phyloP scores from a whole-genome alignment of 2,113 vertebrate species.

The Terrapene triunguis region DNA sequence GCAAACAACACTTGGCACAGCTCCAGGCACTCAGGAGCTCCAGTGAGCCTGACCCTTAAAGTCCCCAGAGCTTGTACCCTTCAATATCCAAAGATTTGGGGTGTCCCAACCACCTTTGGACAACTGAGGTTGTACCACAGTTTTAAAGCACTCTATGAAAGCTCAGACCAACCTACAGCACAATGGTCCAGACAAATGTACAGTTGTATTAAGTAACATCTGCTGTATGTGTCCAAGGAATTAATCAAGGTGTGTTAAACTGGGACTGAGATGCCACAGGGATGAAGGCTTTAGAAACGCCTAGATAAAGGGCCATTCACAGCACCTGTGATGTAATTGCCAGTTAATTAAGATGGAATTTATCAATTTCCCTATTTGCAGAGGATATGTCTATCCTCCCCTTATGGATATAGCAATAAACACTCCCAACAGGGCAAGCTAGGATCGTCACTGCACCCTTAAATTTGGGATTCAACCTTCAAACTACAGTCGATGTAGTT shows the following conservation, averaged over 20 bases:
- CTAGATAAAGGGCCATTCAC: neutral
- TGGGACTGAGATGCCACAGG: neutral
- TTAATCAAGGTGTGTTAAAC: neutral
- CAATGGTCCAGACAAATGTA: neutral
- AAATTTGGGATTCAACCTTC: no score
- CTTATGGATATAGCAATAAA: neutral
- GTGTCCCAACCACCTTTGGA: neutral
- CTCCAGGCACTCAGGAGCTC: neutral
- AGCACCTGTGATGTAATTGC: no score
- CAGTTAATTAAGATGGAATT: no score
- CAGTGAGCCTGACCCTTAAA: neutral
- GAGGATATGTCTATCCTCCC: no score
- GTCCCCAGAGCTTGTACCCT: neutral
- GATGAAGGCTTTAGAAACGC: neutral
- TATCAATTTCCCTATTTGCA: no score
- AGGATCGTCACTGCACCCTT: neutral
- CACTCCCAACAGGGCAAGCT: neutral
- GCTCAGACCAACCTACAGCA: neutral
- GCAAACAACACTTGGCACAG: neutral
- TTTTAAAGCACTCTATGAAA: neutral
- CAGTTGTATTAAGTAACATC: neutral
- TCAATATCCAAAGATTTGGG: neutral
- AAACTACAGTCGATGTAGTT: no score
- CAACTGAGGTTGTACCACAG: neutral
- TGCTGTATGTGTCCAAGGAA: neutral